Conservation (phyloP, 2,797 vertebrate species). For the Galaxias olidus region DNA sequence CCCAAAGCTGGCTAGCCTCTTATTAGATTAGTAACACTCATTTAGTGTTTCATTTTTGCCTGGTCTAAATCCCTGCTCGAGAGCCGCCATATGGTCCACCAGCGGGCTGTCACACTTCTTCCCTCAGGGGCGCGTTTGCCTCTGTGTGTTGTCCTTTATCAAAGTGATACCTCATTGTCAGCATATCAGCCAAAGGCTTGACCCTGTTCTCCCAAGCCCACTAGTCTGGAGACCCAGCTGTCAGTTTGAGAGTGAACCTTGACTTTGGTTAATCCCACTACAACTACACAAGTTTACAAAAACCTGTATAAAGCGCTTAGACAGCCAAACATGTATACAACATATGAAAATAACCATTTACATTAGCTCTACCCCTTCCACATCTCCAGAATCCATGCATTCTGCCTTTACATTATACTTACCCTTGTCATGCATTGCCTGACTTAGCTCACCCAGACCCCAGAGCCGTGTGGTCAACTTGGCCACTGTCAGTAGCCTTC, state of each 20-base stretch:
- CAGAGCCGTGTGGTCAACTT: slow-evolving; percentile 53
- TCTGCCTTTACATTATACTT: slow-evolving; percentile 30
- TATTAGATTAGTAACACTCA: too few relatives aligned
- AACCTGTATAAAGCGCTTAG: too few relatives aligned
- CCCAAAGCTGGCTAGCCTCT: too few relatives aligned
- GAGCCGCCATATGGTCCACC: slow-evolving; percentile 49
- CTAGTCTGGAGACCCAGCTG: slow-evolving; percentile 36
- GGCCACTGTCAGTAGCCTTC: slow-evolving; percentile 57
- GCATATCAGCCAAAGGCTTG: slow-evolving; percentile 10
- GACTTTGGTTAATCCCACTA: slow-evolving; percentile 27
- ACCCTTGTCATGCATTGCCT: slow-evolving; percentile 44
- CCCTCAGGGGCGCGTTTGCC: not conserved
- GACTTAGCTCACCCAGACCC: slow-evolving; percentile 63
- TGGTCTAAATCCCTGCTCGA: slow-evolving; percentile 8
- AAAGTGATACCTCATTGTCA: slow-evolving; percentile 48
- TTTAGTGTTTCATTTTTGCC: too few relatives aligned
- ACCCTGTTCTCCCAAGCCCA: slow-evolving; percentile 21
- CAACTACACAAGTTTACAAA: too few relatives aligned
- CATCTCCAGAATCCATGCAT: slow-evolving; percentile 15
- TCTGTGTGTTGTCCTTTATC: slow-evolving; percentile 45
- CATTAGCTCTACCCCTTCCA: slow-evolving; percentile 33
- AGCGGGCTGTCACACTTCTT: slow-evolving; percentile 24
- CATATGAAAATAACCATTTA: not conserved
- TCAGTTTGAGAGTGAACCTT: slow-evolving; percentile 30
- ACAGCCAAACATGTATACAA: too few relatives aligned